Evolutionary conservation across 1,140 invertebrate species (phyloP), one percentile per base, ranked within the genome.

Genomic region (Eriocheir sinensis): DNA sequence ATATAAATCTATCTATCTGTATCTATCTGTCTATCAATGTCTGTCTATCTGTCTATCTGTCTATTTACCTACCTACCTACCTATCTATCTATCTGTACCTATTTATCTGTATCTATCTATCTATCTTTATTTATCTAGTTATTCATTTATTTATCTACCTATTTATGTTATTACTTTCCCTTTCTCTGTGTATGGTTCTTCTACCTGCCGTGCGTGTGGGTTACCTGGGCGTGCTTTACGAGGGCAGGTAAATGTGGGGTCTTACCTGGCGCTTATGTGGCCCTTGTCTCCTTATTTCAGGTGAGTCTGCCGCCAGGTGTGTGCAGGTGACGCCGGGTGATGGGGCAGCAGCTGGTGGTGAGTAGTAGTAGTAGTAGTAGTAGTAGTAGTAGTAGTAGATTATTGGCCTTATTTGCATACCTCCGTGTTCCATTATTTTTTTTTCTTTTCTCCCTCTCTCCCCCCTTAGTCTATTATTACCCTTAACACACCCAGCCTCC

Each of bases 1-100:
- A 30, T 85, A 4, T 15, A 85, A 30, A 85, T 85, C n/a, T 85
- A 85, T 85, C n/a, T 85, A 85, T 85, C n/a, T 85, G 34, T 85
- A 85, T 85, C n/a, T 85, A 85, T 85, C n/a, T 85, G 34, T 85
- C n/a, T 85, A 85, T 85, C n/a, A n/a, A n/a, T n/a, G n/a, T n/a
- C n/a, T n/a, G 34, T 85, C n/a, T 85, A 85, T 85, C n/a, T 85
- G 34, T 85, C n/a, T 85, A 85, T 85, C n/a, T 41, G 34, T 30
- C 6, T 81, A 34, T 81, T 8, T 81, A 34, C n/a, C 6, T 85
- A 85, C 34, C 27, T 85, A 85, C 34, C 27, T 85, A 85, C 34
- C 27, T 85, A 85, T 85, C 27, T 85, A 85, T 85, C 27, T 85
- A 85, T 85, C 27, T 85, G 34, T 85, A 85, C 34, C 27, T 85